Evolutionary conservation across 2,888 invertebrate species (phyloP).

Genomic region (Geophilus truncorum): DNA sequence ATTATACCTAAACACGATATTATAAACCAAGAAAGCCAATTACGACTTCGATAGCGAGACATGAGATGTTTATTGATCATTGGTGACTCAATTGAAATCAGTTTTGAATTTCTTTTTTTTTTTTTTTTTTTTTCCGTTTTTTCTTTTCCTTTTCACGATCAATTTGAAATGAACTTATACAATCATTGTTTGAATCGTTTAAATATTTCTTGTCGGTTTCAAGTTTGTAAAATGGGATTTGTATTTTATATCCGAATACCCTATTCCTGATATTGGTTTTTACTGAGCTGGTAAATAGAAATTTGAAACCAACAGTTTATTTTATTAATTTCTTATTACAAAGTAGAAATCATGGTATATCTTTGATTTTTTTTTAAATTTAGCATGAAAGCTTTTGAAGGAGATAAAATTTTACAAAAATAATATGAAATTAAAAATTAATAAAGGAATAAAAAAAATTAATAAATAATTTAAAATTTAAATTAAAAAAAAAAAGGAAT

Average conservation of each 20-base stretch:
- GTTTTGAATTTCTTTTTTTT: not conserved
- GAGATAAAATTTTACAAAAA: not conserved
- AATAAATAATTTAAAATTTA: not conserved
- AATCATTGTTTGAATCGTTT: not conserved
- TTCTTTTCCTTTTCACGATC: not conserved
- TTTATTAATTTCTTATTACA: not conserved
- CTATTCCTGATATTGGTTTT: not conserved
- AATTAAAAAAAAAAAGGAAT: not conserved
- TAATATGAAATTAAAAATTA: not conserved
- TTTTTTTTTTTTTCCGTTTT: not conserved
- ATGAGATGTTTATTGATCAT: not conserved
- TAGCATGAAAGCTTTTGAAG: not conserved
- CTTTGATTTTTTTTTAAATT: not conserved
- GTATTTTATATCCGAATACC: not conserved
- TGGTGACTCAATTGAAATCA: constrained; percentile 4
- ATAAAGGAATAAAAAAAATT: not conserved
- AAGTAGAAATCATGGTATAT: not conserved
- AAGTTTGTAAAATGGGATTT: not conserved
- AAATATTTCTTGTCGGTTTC: not conserved
- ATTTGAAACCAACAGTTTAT: not conserved
- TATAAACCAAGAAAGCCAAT: no score
- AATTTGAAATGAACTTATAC: not conserved
- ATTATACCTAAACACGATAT: no score
- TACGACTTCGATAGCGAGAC: not conserved
- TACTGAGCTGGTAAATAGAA: no score